Conservation (phyloP, 2,888 invertebrate species). For the Andrena bucephala region DNA sequence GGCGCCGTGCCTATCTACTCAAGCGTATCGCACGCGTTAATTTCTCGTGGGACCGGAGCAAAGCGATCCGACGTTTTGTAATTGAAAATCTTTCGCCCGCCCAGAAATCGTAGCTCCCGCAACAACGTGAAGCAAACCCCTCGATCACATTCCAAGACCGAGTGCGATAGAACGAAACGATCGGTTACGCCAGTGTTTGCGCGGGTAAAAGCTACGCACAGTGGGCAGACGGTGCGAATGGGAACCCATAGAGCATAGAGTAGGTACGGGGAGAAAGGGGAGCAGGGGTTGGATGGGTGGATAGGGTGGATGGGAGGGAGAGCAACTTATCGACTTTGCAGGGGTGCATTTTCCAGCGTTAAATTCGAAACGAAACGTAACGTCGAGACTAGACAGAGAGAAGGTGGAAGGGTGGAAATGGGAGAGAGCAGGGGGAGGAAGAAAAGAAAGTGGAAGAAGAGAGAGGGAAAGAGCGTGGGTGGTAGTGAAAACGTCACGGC, state of each 20-base stretch:
- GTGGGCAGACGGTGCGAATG: conserved; percentile 51
- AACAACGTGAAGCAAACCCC: too few species aligned
- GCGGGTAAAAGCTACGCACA: conserved; percentile 41
- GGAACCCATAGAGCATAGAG: conserved; percentile 40
- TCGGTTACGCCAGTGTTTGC: conserved; percentile 50
- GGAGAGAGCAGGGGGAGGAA: not conserved
- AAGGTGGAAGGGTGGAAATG: not conserved
- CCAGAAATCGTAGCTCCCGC: not conserved
- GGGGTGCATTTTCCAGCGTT: conserved; percentile 74
- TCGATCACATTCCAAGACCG: too few species aligned
- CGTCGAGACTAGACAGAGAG: conserved; percentile 15
- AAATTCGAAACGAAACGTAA: conserved; percentile 26
- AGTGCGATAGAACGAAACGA: not conserved
- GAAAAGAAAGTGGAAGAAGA: not conserved
- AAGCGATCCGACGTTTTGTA: not conserved
- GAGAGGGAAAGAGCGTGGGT: not conserved
- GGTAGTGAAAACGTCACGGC: conserved; percentile 76
- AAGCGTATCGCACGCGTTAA: not conserved
- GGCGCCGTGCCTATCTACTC: not conserved
- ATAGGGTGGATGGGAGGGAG: conserved; percentile 34
- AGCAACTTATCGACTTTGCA: conserved; percentile 74
- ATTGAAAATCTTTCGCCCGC: not conserved
- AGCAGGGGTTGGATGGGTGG: not conserved
- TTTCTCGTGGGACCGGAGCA: not conserved
- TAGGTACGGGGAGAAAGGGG: not conserved